phyloP scores from a whole-genome alignment of 2,797 vertebrate species.

The Sebastes paucispinis region DNA sequence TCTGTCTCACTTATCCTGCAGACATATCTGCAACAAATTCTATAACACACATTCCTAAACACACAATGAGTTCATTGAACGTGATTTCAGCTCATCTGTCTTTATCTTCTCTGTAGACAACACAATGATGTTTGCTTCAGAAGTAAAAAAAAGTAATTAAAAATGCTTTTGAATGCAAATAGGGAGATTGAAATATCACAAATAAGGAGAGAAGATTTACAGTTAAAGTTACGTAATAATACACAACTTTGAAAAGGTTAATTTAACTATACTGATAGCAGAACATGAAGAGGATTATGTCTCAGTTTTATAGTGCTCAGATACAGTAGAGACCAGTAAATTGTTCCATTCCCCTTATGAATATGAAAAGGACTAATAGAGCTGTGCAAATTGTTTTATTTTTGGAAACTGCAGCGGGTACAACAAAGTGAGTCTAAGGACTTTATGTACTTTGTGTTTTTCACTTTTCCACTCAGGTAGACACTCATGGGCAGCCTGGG shows the following conservation, averaged over 20 bases:
- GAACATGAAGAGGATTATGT: neutral
- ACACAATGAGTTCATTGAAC: neutral
- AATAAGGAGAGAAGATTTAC: neutral
- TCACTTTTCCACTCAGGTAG: slow-evolving; percentile 72
- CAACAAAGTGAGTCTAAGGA: neutral
- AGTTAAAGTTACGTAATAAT: neutral
- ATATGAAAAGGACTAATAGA: neutral
- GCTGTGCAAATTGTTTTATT: neutral
- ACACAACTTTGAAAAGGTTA: neutral
- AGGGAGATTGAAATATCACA: neutral
- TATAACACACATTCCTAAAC: neutral
- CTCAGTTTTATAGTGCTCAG: neutral
- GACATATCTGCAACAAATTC: neutral
- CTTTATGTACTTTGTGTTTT: slow-evolving; percentile 30
- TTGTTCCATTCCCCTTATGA: neutral
- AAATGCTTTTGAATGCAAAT: neutral
- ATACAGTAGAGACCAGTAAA: neutral
- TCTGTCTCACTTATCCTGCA: neutral
- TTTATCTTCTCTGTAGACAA: slow-evolving; percentile 2
- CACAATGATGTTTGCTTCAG: neutral
- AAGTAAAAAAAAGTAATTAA: neutral
- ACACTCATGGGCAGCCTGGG: slow-evolving; percentile 85
- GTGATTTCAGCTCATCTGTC: neutral
- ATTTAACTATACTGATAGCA: neutral
- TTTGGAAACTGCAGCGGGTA: neutral